Conservation (phyloP, 2,113 vertebrate species). For the Empidonax alnorum region DNA sequence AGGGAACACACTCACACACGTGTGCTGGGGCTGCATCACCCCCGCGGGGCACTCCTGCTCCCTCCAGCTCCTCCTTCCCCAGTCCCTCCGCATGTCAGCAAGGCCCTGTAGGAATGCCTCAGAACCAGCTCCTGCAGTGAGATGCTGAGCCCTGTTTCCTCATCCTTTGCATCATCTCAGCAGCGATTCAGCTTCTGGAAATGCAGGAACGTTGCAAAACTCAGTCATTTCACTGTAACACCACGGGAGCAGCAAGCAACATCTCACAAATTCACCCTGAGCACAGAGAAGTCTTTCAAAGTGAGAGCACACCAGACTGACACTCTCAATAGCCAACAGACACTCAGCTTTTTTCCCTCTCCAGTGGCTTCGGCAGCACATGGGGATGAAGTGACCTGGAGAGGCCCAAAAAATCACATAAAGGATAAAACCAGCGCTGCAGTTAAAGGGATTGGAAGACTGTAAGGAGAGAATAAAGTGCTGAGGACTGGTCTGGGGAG, state of each 20-base stretch:
- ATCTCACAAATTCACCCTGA: neutral
- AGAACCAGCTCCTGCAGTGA: fast-evolving
- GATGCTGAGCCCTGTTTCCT: neutral
- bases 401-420: neutral
- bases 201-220: neutral
- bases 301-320: neutral
- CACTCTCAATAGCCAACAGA: neutral
- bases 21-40: neutral
- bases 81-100: neutral
- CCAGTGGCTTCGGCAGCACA: neutral
- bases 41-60: neutral
- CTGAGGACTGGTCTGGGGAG: no score
- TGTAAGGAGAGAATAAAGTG: neutral
- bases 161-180: neutral
- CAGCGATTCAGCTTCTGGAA: neutral
- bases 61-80: neutral
- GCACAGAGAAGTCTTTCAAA: neutral
- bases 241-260: neutral
- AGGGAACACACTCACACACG: neutral
- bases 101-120: neutral
- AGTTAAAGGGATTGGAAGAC: neutral
- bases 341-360: neutral
- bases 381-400: neutral
- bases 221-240: neutral
- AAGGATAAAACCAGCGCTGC: neutral